Conservation (phyloP, 2,888 invertebrate genomes). For the Acleris cristana region DNA sequence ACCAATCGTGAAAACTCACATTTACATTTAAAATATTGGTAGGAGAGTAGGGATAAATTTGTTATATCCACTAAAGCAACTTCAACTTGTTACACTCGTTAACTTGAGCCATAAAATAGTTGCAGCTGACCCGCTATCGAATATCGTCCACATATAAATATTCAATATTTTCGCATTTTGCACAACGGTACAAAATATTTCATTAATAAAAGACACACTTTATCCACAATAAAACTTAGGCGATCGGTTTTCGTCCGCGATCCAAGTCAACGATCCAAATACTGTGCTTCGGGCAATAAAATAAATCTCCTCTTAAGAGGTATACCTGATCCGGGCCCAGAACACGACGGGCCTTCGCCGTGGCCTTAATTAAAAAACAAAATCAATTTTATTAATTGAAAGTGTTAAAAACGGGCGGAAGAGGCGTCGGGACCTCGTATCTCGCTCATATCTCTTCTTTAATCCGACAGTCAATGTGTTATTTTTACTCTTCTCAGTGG, state of each 20-base stretch:
- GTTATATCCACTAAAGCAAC: background rate
- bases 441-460: constrained; percentile 81
- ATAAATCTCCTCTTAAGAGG: constrained; percentile 80
- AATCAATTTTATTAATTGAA: constrained; percentile 84
- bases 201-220: constrained; percentile 61
- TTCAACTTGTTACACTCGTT: constrained; percentile 4
- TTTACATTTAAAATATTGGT: too few species aligned
- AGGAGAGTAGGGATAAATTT: background rate
- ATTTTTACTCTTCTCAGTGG: constrained; percentile 82
- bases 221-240: constrained; percentile 65
- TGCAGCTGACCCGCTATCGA: constrained; percentile 23
- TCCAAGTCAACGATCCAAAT: constrained; percentile 61
- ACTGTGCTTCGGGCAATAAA: constrained; percentile 78
- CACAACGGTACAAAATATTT: constrained; percentile 31
- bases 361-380: constrained; percentile 83
- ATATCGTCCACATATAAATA: constrained; percentile 17
- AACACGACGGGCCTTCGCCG: constrained; percentile 77
- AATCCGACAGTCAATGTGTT: constrained; percentile 83
- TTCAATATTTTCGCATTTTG: constrained; percentile 24
- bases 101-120: constrained; percentile 18
- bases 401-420: constrained; percentile 84
- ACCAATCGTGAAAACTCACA: too few species aligned
- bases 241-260: constrained; percentile 61
- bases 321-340: constrained; percentile 73
- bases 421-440: constrained; percentile 73